These are phyloP conservation scores for Alcis repandata DNA, from an alignment of 2,888 invertebrate species.

Conservation along the genomic window DNA sequence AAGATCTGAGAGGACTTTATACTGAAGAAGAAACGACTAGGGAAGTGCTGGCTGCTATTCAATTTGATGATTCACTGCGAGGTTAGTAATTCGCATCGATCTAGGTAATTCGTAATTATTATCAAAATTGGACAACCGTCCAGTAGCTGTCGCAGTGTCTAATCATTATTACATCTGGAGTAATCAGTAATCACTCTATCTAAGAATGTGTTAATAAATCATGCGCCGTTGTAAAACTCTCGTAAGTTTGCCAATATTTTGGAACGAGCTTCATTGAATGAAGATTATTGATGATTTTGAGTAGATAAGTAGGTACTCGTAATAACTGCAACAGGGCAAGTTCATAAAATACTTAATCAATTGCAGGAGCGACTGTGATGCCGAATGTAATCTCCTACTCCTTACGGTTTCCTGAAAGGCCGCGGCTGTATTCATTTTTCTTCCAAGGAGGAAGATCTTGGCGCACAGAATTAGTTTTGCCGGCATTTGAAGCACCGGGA, in stretches of 20 bases:
- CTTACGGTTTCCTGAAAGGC: conserved; percentile 89
- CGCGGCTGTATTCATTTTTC: conserved; percentile 76
- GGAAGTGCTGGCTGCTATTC: conserved; percentile 83
- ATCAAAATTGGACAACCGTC: no score
- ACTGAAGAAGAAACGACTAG: conserved; percentile 64
- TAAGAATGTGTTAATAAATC: no score
- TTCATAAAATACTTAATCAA: background rate
- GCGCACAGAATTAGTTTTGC: conserved; percentile 90
- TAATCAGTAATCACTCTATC: no score
- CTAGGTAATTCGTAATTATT: background rate
- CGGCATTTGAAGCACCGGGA: conserved; percentile 88
- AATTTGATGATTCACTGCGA: conserved; percentile 84
- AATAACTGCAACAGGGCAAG: background rate
- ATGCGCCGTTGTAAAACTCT: no score
- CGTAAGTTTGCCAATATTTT: background rate
- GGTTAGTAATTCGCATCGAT: conserved; percentile 66
- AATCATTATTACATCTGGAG: no score
- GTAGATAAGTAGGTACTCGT: background rate
- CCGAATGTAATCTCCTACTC: conserved; percentile 82
- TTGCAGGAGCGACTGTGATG: conserved; percentile 58
- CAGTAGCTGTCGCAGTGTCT: no score
- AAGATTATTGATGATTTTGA: no score
- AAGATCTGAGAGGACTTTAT: conserved; percentile 67
- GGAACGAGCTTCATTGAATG: background rate
- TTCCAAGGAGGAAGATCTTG: conserved; percentile 78